A percentile compares a stretch with the other conserved stretches of the same genome.
Conservation (phyloP, 2,888 invertebrate genomes). For the Saturnia japonica region DNA sequence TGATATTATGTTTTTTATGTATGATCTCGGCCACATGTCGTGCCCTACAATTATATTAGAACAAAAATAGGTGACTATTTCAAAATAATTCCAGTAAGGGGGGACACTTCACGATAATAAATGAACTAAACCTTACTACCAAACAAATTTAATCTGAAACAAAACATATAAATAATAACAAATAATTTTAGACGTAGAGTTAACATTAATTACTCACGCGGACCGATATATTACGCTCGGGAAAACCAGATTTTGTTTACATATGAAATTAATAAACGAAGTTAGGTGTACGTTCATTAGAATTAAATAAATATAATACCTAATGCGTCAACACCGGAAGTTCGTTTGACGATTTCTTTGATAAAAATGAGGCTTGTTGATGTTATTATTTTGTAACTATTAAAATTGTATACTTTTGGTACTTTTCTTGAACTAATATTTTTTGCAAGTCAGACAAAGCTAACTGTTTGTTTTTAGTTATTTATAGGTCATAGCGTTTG, state of each 20-base stretch:
- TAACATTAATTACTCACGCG: conserved; percentile 1
- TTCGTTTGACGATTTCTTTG: not conserved
- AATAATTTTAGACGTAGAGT: not conserved
- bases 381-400: not conserved
- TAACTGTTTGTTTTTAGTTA: too few species aligned
- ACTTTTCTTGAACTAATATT: not conserved
- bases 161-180: not conserved
- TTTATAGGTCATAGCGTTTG: too few species aligned
- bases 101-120: not conserved
- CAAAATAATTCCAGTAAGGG: not conserved
- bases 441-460: too few species aligned
- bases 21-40: too few species aligned
- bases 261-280: conserved; percentile 26
- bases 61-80: too few species aligned
- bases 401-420: too few species aligned
- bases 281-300: conserved; percentile 3
- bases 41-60: too few species aligned
- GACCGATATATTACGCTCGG: conserved; percentile 24
- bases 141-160: conserved; percentile 17
- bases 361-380: not conserved
- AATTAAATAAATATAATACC: conserved; percentile 9
- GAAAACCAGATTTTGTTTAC: conserved; percentile 32
- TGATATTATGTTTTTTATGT: too few species aligned
- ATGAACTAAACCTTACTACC: not conserved
- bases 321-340: conserved; percentile 14